Evolutionary conservation across 2,113 vertebrate genomes (phyloP).

Genomic region (Rhizomys pruinosus): DNA sequence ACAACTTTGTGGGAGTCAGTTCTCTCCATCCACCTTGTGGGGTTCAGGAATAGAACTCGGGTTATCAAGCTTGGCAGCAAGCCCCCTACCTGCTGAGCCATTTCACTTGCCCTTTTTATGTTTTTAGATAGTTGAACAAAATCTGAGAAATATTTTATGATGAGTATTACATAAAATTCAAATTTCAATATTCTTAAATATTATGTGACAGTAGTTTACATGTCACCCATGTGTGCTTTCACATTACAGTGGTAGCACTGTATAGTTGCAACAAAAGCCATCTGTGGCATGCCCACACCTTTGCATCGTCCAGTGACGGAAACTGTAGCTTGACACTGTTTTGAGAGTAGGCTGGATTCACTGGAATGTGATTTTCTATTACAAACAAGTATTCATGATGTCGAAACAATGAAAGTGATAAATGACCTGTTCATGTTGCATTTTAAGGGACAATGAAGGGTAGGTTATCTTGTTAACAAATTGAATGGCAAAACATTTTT

Average conservation of each 20-base stretch:
- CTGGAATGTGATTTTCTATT: neutral
- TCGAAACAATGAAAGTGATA: neutral
- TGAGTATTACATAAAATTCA: neutral
- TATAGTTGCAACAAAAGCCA: neutral
- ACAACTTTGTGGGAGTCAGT: neutral
- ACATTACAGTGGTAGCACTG: neutral
- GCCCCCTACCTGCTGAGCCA: neutral
- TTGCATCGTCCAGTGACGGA: neutral
- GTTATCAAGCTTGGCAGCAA: neutral
- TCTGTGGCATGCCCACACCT: neutral
- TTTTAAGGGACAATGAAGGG: neutral
- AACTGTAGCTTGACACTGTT: neutral
- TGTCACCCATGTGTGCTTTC: neutral
- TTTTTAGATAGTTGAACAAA: neutral
- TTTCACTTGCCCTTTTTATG: neutral
- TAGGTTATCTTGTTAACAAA: constrained; percentile 16
- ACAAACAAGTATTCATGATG: neutral
- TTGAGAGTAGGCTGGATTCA: neutral
- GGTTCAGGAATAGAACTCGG: too few relatives aligned
- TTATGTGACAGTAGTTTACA: neutral
- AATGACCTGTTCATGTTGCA: neutral
- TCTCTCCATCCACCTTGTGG: neutral
- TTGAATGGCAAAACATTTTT: neutral
- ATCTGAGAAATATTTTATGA: neutral
- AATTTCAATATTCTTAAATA: neutral